phyloP scores from a whole-genome alignment of 2,888 invertebrate species.

The Synergus laeviventris region DNA sequence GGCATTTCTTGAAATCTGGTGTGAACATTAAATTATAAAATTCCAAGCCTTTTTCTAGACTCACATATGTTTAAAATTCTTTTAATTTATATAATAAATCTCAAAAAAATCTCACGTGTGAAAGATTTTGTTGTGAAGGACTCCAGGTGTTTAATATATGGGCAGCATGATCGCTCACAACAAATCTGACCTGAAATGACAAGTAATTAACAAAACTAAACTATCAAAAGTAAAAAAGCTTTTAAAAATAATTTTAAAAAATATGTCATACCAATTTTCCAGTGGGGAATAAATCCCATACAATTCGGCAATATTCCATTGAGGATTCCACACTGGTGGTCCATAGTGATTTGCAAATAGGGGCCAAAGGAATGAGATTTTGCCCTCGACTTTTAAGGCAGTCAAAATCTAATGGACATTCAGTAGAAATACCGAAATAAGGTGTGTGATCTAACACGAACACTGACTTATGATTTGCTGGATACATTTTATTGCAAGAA shows the following conservation, averaged over 20 bases:
- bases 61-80: slow-evolving; percentile 10
- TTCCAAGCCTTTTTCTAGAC: not conserved
- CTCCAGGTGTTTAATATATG: slow-evolving; percentile 92
- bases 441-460: slow-evolving; percentile 97
- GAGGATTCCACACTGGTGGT: slow-evolving; percentile 96
- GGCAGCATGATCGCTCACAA: slow-evolving; percentile 91
- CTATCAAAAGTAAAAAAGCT: not conserved
- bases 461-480: slow-evolving; percentile 94
- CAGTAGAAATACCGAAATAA: slow-evolving; percentile 91
- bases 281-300: slow-evolving; percentile 97
- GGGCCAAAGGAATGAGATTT: slow-evolving; percentile 86
- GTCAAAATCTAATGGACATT: slow-evolving; percentile 90
- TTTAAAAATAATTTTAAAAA: not conserved
- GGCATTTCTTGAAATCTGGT: no score
- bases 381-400: slow-evolving; percentile 77
- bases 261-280: slow-evolving; percentile 84
- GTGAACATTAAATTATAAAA: no score
- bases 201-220: not conserved
- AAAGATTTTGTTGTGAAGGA: slow-evolving; percentile 88
- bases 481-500: slow-evolving; percentile 78
- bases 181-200: slow-evolving; percentile 85
- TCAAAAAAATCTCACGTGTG: slow-evolving; percentile 82
- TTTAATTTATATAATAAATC: not conserved
- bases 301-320: slow-evolving; percentile 96
- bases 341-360: slow-evolving; percentile 96